Conservation (phyloP, 2,797 vertebrate species). For the Microtus californicus region DNA sequence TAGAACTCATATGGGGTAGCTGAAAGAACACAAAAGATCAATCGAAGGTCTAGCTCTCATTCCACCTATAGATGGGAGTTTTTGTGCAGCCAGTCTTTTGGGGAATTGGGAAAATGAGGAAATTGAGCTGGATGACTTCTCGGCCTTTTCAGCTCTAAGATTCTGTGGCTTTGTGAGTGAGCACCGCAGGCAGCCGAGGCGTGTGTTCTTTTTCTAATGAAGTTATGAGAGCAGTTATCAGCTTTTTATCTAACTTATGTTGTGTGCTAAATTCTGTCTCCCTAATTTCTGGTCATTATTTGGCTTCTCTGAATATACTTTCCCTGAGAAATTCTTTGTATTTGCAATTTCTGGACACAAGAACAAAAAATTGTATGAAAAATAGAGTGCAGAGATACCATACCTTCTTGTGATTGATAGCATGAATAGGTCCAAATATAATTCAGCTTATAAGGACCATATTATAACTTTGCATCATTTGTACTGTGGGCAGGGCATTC, state of each 20-base stretch:
- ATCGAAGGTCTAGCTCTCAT: neutral
- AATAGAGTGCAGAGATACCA: neutral
- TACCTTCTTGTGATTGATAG: neutral
- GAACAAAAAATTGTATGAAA: neutral
- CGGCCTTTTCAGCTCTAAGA: neutral
- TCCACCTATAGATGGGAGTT: neutral
- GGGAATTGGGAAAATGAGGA: neutral
- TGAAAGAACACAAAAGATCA: neutral
- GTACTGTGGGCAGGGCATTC: neutral
- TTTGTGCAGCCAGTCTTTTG: neutral
- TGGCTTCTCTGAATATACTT: conserved; percentile 8
- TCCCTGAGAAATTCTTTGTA: conserved; percentile 27
- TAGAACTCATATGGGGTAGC: neutral
- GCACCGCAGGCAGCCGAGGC: neutral
- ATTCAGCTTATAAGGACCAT: neutral
- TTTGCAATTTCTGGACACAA: conserved; percentile 45
- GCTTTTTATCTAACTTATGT: conserved; percentile 36
- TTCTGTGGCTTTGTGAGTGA: neutral
- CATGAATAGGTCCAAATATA: neutral
- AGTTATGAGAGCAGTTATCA: conserved; percentile 14
- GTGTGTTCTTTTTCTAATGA: conserved; percentile 20
- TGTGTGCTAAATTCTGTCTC: neutral
- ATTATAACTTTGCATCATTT: neutral
- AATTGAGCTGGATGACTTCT: neutral
- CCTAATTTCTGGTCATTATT: neutral